Evolutionary conservation across 2,797 vertebrate species (phyloP), one percentile per base, ranked within the genome.

Genomic region (Cossypha polioptera): DNA sequence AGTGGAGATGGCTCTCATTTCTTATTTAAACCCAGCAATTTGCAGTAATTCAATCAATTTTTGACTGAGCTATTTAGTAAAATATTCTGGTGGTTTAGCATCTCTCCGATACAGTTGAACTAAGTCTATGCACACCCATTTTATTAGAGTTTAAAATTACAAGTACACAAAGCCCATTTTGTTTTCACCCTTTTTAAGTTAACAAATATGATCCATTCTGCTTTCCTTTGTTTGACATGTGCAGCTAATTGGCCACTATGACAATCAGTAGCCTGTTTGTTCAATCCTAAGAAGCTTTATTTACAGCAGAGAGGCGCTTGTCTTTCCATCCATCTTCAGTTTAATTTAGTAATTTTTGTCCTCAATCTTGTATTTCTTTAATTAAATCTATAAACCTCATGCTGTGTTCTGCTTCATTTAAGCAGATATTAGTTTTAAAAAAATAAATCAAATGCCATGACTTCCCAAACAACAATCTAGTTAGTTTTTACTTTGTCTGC

Each of bases 351-450:
- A 4, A 67, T 67, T 88, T 88, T 89, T 67, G 57, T 76, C 74
- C 90, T 89, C 91, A 80, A 74, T 92, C 74, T 92, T 92, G 35
- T 53, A 58, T 77, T 93, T 88, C 59, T 92, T 38, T 89, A 93
- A 95, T 95, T 93, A 94, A 71, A 87, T 92, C 73, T 89, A 77
- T 28, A 82, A 91, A 50, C 53, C 29, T 82, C 48, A 33, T 73
- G 18, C 59, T 53, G 53, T 68, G 91, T 79, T 95, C 72, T 96
- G 86, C 84, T 92, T 94, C 31, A 1, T 74, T 93, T 91, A 92
- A 91, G 61, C 47, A 94, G 80, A 69, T 29, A 82, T n/a, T 15
- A 87, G 63, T 85, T 76, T 15, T 26, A 7, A 26, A 51, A 40
- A 62, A n/a, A 20, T 12, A 8, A 72, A 53, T 42, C 20, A 53